A percentile compares a stretch with the other conserved stretches of the same genome.
phyloP scores from a whole-genome alignment of 2,797 vertebrate genomes.

The Gymnodraco acuticeps region DNA sequence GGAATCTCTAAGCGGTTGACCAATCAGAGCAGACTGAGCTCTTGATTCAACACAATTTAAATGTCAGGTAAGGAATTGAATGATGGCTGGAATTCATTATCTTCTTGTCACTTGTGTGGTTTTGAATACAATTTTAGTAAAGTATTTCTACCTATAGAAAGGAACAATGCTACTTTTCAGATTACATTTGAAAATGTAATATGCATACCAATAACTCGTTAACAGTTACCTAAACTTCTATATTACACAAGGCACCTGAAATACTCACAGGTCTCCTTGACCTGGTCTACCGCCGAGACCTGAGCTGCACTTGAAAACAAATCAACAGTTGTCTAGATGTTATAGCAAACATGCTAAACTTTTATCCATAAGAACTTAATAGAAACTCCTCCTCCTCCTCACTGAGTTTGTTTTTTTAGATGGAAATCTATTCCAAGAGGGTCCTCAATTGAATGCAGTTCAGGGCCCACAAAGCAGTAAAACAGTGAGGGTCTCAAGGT shows the following conservation, averaged over 20 bases:
- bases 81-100: no score
- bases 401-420: slow-evolving; percentile 71
- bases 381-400: slow-evolving; percentile 43
- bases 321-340: slow-evolving; percentile 32
- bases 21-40: no score
- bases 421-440: slow-evolving; percentile 74
- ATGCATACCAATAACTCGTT: not conserved
- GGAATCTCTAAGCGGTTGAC: no score
- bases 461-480: slow-evolving; percentile 76
- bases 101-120: no score
- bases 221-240: not conserved
- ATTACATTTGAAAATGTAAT: not conserved
- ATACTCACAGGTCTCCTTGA: slow-evolving; percentile 7
- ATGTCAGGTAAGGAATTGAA: no score
- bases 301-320: slow-evolving; percentile 32
- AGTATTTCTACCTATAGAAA: no score
- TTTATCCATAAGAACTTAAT: slow-evolving; percentile 66
- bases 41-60: no score
- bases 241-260: not conserved
- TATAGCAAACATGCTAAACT: slow-evolving; percentile 64
- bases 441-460: slow-evolving; percentile 68
- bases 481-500: slow-evolving; percentile 77
- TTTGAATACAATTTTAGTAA: no score
- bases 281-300: slow-evolving; percentile 9
- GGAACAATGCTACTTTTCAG: not conserved